phyloP scores from a whole-genome alignment of 2,113 vertebrate species.

The Phyllopteryx taeniolatus region DNA sequence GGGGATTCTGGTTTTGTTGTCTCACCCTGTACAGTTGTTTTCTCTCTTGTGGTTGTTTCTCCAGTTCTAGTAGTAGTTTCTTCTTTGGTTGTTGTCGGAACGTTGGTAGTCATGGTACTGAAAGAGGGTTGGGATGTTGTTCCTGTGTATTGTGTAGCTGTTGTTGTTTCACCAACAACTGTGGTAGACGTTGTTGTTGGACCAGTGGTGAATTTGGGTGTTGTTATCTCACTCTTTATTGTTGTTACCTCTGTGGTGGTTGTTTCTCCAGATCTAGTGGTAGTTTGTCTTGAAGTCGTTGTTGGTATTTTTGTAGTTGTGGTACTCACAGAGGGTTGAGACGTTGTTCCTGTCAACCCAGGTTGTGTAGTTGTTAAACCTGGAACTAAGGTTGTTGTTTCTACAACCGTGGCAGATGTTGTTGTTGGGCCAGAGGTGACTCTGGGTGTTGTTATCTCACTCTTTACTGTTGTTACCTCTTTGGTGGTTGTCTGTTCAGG shows the following conservation, averaged over 20 bases:
- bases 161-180: not conserved
- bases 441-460: not conserved
- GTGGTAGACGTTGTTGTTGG: not conserved
- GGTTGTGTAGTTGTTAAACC: no score
- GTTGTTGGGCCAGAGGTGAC: not conserved
- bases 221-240: not conserved
- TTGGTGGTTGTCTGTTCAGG: not conserved
- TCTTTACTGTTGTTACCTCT: not conserved
- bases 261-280: not conserved
- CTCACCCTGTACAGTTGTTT: not conserved
- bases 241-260: not conserved
- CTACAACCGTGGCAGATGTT: not conserved
- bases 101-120: no score
- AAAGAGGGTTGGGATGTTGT: not conserved
- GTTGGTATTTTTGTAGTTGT: not conserved
- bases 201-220: not conserved
- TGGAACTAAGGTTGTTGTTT: no score
- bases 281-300: not conserved
- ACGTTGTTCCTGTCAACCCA: not conserved
- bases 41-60: not conserved
- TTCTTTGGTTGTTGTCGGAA: not conserved
- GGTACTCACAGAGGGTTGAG: not conserved
- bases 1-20: not conserved
- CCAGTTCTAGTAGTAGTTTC: not conserved
- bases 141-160: not conserved